Evolutionary conservation across 2,797 vertebrate species (phyloP), one percentile per base, ranked within the genome.

Genomic region (Halcyon leucocephala): DNA sequence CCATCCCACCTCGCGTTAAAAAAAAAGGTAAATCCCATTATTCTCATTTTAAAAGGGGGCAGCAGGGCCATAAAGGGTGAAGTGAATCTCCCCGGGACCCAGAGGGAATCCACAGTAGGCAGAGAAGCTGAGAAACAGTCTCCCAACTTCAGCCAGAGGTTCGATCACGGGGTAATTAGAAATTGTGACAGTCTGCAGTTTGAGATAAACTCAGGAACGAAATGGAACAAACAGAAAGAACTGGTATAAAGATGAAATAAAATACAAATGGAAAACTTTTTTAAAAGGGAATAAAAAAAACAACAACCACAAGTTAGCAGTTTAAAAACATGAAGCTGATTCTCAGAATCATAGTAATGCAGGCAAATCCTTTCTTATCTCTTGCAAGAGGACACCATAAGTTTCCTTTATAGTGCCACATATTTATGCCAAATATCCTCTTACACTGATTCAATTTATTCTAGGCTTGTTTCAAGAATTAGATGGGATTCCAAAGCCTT

Each of bases 401-500:
- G 86, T 80, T 97, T 94, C 77, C 91, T 96, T 93, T 76, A 31
- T 17, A 84, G 95, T 95, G 95, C 97, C 81, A 85, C 76, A 77
- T 69, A 95, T 96, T 96, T 89, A 92, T 97, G 86, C 95, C 94
- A 96, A 97, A 97, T 97, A 95, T 92, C 95, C 93, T 97, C 95
- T 94, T 95, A 95, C 72, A 86, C 73, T 95, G 89, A 97, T 95
- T 96, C 87, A 87, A 97, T 97, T 97, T 97, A 97, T 97, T 95
- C 79, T 77, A 87, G 41, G 79, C 95, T 96, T 97, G 93, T 94
- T 97, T 97, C 94, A 81, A 93, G 95, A 97, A 97, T 97, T 96
- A 96, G 88, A 91, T 52, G 78, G 90, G 94, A 96, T 97, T 97
- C 96, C 81, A 92, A 84, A 89, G 82, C 93, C 91, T 74, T 94